Evolutionary conservation across 2,113 vertebrate genomes (phyloP).

Genomic region (Takifugu bimaculatus): DNA sequence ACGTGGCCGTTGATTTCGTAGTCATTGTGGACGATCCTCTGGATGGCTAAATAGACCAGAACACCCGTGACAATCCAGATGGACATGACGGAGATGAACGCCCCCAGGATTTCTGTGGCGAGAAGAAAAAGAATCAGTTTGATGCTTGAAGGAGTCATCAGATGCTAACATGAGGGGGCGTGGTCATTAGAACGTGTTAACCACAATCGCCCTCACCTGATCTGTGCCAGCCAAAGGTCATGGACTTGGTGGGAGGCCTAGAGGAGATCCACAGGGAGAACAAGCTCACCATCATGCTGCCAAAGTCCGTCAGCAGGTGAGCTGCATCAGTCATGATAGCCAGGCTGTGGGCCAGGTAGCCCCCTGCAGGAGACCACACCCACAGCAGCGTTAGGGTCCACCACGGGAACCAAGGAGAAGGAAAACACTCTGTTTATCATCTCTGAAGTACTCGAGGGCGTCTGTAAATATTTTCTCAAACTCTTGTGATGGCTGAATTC

Average conservation of each 20-base stretch:
- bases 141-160: background rate
- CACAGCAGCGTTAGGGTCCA: background rate
- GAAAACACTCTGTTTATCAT: no score
- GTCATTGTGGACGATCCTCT: constrained; percentile 87
- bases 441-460: no score
- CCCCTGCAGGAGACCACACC: constrained; percentile 71
- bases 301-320: constrained; percentile 91
- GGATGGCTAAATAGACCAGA: constrained; percentile 88
- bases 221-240: constrained; percentile 95
- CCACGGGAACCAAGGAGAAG: background rate
- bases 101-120: constrained; percentile 86
- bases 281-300: constrained; percentile 93
- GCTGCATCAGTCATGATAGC: constrained; percentile 96
- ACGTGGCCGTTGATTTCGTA: constrained; percentile 90
- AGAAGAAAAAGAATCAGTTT: background rate
- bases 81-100: constrained; percentile 87
- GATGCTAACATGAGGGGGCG: no score
- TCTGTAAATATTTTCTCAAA: no score
- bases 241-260: constrained; percentile 84
- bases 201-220: constrained; percentile 77
- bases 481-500: no score
- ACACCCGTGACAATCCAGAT: constrained; percentile 93
- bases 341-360: constrained; percentile 93
- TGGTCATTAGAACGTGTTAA: background rate
- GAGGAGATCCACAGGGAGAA: constrained; percentile 95